Evolutionary conservation across 2,797 vertebrate species (phyloP), one percentile per base, ranked within the genome.

Genomic region (Paguma larvata): DNA sequence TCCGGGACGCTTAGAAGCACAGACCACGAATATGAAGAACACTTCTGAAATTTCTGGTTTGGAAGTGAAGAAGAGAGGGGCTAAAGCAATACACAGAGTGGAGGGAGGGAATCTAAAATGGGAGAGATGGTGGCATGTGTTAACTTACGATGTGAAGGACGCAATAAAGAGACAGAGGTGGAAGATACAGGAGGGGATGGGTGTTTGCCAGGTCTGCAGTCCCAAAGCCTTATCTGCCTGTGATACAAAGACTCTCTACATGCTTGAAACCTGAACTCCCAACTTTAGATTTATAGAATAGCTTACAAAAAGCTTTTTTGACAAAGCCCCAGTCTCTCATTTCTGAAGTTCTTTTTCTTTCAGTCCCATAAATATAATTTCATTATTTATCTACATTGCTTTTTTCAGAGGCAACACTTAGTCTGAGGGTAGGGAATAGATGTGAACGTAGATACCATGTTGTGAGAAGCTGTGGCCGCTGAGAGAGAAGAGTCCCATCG

Each of bases 391-490:
- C 19, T 73, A 75, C 48, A 87, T 18, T 65, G 34, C 75, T 90
- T 75, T 92, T 90, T 70, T 53, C 34, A 77, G 44, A 96, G 89
- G 88, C 27, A 87, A 94, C 72, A 56, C 90, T 89, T 73, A 96
- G 21, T 48, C 18, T 72, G 21, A 65, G 4, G 4, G 25, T 44
- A 92, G 63, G 65, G 34, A 89, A 30, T 0, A 78, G 21, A 90
- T 63, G 23, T 27, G 3, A 94, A 87, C 16, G 30, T 30, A 89
- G 46, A 78, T 13, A 44, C 1, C 92, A 32, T 7, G 32, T 12
- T 41, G 38, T 59, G 56, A 59, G 56, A 59, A 59, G 59, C 9
- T 12, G 19, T 3, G 70, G 23, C 95, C 27, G 18, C 41, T 30
- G 0, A 48, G 23, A 48, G 23, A 80, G 21, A 67, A 62, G 11